Evolutionary conservation across 2,113 vertebrate genomes (phyloP).

Genomic region (Pelobates fuscus): DNA sequence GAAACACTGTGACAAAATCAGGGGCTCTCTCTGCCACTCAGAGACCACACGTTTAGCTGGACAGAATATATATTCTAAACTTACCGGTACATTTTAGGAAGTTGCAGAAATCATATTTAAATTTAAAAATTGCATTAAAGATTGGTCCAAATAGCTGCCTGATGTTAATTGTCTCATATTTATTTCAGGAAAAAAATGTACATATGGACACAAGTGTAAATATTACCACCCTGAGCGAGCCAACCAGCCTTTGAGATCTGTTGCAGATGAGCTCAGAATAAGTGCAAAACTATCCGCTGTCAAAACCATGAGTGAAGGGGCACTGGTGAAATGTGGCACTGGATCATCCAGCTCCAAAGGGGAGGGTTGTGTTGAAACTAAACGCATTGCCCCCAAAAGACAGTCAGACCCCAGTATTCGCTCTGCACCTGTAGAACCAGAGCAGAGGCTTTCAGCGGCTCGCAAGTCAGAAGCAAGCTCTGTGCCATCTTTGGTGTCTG

Average conservation of each 20-base stretch:
- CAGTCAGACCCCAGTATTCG: conserved; percentile 98
- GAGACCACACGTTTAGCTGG: too few relatives aligned
- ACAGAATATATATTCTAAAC: too few relatives aligned
- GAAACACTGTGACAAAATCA: too few relatives aligned
- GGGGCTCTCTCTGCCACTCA: too few relatives aligned
- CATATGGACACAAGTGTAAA: conserved; percentile 98
- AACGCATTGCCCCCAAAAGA: conserved; percentile 90
- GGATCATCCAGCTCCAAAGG: conserved; percentile 75
- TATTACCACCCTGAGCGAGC: conserved; percentile 98
- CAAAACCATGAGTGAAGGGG: conserved; percentile 97
- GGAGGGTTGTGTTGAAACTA: conserved; percentile 83
- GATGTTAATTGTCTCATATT: too few relatives aligned
- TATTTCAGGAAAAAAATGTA: conserved; percentile 99
- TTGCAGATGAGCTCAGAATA: conserved; percentile 96
- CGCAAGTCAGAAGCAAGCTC: conserved; percentile 93
- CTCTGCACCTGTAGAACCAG: conserved; percentile 87
- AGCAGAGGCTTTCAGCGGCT: conserved; percentile 80
- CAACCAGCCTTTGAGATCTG: conserved; percentile 91
- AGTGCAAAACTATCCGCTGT: conserved; percentile 96
- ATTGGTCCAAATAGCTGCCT: too few relatives aligned
- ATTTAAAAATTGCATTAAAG: too few relatives aligned
- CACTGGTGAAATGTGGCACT: conserved; percentile 84
- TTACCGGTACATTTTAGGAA: too few relatives aligned
- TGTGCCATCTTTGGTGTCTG: conserved; percentile 94
- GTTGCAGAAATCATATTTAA: too few relatives aligned